A percentile compares a stretch with the other conserved stretches of the same genome.
Conservation (phyloP, 37 sponge, comb jelly and placozoan species). For the Chondrilla cf. caribensis region DNA sequence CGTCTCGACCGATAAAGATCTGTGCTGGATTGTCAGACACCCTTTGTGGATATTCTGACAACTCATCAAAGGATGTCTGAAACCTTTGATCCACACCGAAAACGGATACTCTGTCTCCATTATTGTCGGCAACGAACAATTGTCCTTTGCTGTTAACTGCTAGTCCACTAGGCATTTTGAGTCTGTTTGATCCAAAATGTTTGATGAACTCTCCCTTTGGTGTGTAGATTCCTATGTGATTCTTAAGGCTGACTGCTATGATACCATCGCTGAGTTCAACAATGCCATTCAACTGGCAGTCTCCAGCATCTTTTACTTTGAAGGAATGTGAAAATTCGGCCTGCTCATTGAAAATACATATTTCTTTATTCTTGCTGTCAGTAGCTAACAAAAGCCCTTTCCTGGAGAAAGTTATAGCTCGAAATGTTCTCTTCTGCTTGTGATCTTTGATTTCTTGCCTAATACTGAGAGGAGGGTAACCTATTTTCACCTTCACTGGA, state of each 20-base stretch:
- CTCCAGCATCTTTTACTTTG: neutral
- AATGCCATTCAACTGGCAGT: neutral
- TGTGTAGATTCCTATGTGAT: neutral
- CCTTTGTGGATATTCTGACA: neutral
- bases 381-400: neutral
- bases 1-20: neutral
- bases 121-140: neutral
- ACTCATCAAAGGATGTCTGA: neutral
- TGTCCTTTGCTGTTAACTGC: constrained; percentile 4
- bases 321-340: neutral
- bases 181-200: neutral
- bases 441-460: neutral
- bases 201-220: neutral
- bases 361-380: neutral
- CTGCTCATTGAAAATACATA: neutral
- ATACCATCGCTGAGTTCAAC: neutral
- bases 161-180: neutral
- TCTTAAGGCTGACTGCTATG: neutral
- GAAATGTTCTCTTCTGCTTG: neutral
- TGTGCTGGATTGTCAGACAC: neutral
- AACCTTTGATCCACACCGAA: neutral
- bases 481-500: neutral
- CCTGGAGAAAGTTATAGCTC: neutral
- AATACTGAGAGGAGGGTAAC: too few relatives aligned
- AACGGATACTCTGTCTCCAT: neutral